Evolutionary conservation across 1,140 invertebrate genomes (phyloP).

Genomic region (Aphaenogaster ashmeadi): DNA sequence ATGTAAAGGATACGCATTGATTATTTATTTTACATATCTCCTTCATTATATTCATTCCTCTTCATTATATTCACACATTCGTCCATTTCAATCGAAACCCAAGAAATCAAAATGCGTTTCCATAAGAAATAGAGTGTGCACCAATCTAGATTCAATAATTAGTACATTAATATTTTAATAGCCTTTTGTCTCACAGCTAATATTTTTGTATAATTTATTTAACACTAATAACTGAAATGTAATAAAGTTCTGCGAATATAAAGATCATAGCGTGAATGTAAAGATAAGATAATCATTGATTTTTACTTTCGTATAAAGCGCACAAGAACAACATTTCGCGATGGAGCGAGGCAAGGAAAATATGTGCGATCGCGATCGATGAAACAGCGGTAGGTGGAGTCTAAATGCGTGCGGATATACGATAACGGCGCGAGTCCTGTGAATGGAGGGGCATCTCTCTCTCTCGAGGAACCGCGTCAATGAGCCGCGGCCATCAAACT

Average conservation of each 20-base stretch:
- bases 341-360: background rate
- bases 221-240: background rate
- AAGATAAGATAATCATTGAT: background rate
- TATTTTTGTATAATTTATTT: conserved; percentile 2
- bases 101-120: background rate
- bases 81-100: background rate
- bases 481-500: conserved; percentile 83
- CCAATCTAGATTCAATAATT: background rate
- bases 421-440: conserved; percentile 71
- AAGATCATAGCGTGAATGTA: background rate
- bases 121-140: background rate
- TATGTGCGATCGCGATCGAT: conserved; percentile 29
- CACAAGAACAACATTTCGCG: background rate
- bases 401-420: conserved; percentile 59
- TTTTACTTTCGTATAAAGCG: background rate
- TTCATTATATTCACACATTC: background rate
- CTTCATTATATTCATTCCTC: background rate
- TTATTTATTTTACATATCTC: background rate
- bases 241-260: background rate
- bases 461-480: conserved; percentile 80
- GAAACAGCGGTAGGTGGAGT: conserved; percentile 17
- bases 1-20: background rate
- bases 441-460: conserved; percentile 79
- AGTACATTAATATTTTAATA: background rate
- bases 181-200: background rate